Conservation (phyloP, 2,888 invertebrate genomes). For the Rhingia rostrata region DNA sequence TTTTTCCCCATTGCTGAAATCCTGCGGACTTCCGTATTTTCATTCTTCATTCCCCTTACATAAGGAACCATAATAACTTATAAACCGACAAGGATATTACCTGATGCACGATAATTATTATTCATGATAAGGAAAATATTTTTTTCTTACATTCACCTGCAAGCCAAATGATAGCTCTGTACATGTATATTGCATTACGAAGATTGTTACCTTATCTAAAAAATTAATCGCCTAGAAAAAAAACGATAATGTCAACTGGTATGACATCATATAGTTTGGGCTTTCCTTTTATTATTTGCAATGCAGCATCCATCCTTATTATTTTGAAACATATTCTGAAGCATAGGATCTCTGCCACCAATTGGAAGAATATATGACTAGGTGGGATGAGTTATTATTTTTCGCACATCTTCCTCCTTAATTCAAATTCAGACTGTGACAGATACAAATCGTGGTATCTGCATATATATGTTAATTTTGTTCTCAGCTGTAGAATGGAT, state of each 20-base stretch:
- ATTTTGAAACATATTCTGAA: slow-evolving; percentile 53
- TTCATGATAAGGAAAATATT: slow-evolving; percentile 4
- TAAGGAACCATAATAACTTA: slow-evolving; percentile 16
- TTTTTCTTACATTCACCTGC: slow-evolving; percentile 4
- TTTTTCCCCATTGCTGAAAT: not conserved
- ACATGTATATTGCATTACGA: slow-evolving; percentile 4
- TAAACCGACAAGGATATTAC: slow-evolving; percentile 37
- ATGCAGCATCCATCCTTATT: slow-evolving; percentile 33
- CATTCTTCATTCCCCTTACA: not conserved
- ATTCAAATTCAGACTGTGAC: slow-evolving; percentile 62
- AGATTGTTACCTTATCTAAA: too few species aligned
- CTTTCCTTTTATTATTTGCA: not conserved
- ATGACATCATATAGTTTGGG: not conserved
- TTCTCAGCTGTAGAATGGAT: slow-evolving; percentile 27
- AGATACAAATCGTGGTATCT: slow-evolving; percentile 53
- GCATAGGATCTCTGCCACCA: slow-evolving; percentile 41
- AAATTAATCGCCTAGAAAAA: too few species aligned
- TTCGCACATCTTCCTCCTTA: slow-evolving; percentile 52
- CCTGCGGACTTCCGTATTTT: not conserved
- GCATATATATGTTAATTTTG: not conserved
- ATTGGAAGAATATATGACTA: slow-evolving; percentile 34
- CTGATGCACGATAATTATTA: slow-evolving; percentile 29
- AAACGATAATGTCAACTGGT: not conserved
- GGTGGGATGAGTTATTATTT: slow-evolving; percentile 39
- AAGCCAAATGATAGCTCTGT: not conserved